A percentile compares a stretch with the other conserved stretches of the same genome.
Evolutionary conservation across 2,888 invertebrate genomes (phyloP).

Genomic region (Dicyrtoma fusca): DNA sequence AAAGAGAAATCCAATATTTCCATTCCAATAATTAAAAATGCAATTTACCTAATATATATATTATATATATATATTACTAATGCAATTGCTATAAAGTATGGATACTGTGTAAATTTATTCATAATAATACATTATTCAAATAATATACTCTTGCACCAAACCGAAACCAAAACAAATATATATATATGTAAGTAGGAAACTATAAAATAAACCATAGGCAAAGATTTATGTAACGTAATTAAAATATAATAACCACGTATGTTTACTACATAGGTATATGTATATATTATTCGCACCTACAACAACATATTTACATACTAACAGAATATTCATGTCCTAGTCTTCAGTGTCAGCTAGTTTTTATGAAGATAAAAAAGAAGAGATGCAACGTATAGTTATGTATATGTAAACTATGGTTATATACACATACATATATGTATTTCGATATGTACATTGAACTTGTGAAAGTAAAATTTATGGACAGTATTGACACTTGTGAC

Average conservation of each 20-base stretch:
- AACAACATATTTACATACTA: no score
- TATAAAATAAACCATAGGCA: no score
- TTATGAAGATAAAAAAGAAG: no score
- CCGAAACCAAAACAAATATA: not conserved
- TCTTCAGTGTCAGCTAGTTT: no score
- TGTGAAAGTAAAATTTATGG: not conserved
- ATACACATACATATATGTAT: no score
- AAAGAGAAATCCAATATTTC: not conserved
- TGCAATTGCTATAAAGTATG: conserved; percentile 4
- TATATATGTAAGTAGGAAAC: no score
- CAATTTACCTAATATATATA: not conserved
- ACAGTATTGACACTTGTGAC: conserved; percentile 13
- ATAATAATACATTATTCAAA: not conserved
- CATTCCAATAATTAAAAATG: not conserved
- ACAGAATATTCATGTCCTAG: no score
- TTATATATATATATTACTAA: not conserved
- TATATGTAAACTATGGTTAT: no score
- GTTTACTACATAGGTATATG: not conserved
- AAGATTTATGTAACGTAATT: no score
- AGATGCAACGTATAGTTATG: no score
- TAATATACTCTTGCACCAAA: conserved; percentile 3
- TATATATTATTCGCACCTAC: not conserved
- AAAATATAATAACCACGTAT: no score
- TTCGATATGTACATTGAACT: no score
- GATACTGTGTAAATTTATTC: not conserved